Evolutionary conservation across 2,888 invertebrate genomes (phyloP), one percentile per base, ranked within the genome.

Genomic region (Xiphydria camelus): DNA sequence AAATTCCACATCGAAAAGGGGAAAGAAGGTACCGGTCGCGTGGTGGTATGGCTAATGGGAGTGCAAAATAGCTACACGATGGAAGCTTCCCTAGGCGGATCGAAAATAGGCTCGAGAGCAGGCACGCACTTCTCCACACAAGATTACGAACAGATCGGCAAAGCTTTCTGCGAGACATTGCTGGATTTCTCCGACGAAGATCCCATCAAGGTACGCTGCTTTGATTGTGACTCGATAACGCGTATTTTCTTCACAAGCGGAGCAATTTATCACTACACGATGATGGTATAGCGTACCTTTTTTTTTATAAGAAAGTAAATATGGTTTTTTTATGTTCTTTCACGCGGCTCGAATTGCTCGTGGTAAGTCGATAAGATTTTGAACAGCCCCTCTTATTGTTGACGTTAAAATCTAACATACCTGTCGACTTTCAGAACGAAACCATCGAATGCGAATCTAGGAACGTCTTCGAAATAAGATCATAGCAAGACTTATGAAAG

Each of bases 31-130:
- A 95, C 95, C 0, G 95, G 95, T 4, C 80, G 96, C 45, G 91
- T 96, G 5, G 94, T 95, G 1, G 89, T 94, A 64, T 95, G 94
- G 94, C 89, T 94, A 82, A 84, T 95, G 82, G 95, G 95, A 17
- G 90, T 95, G 33, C 87, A 89, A 45, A 94, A 95, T 67, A 95
- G 94, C 75, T 96, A 92, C 71, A 96, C 95, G 3, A 85, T 96
- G 83, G 96, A 96, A 78, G 94, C 95, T 4, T 94, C 95, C 0
- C 91, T 95, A 74, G 93, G 92, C 38, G 96, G 95, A 6, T 91
- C 94, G 2, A 86, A 86, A 53, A 76, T 94, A 43, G 92, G 92
- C 2, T 86, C 88, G 32, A 83, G 91, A 69, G 81, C 83, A 59
- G 89, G 88, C 4, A 91, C 90, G 14, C 95, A 95, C 75, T 95